These are phyloP conservation scores for Malaclemys terrapin DNA, from an alignment of 2,113 vertebrate species.

Conservation along the genomic window DNA sequence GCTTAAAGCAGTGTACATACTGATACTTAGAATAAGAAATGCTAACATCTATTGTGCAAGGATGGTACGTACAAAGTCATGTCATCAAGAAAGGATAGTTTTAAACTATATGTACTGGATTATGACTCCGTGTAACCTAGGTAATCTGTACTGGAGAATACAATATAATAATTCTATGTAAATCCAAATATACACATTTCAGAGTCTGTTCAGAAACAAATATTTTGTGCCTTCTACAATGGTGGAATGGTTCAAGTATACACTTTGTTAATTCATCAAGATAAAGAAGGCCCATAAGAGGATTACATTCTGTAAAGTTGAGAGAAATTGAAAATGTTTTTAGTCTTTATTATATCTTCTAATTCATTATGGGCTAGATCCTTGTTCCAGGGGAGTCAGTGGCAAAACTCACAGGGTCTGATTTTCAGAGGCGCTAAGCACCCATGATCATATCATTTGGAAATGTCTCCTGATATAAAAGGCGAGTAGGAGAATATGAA, in stretches of 20 bases:
- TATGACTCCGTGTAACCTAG: neutral
- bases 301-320: neutral
- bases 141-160: neutral
- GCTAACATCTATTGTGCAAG: neutral
- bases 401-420: neutral
- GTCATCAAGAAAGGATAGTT: neutral
- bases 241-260: neutral
- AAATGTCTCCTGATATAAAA: neutral
- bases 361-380: neutral
- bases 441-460: fast-evolving
- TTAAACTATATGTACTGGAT: neutral
- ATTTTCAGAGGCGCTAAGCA: fast-evolving
- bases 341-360: neutral
- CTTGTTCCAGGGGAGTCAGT: neutral
- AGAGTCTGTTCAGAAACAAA: neutral
- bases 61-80: neutral
- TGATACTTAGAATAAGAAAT: neutral
- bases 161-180: neutral
- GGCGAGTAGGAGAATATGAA: neutral
- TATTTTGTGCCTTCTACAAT: neutral
- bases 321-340: neutral
- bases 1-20: neutral
- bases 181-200: neutral
- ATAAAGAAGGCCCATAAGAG: neutral
- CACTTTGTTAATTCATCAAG: neutral